Conservation (phyloP, 2,797 vertebrate genomes). For the Lutjanus argentimaculatus region DNA sequence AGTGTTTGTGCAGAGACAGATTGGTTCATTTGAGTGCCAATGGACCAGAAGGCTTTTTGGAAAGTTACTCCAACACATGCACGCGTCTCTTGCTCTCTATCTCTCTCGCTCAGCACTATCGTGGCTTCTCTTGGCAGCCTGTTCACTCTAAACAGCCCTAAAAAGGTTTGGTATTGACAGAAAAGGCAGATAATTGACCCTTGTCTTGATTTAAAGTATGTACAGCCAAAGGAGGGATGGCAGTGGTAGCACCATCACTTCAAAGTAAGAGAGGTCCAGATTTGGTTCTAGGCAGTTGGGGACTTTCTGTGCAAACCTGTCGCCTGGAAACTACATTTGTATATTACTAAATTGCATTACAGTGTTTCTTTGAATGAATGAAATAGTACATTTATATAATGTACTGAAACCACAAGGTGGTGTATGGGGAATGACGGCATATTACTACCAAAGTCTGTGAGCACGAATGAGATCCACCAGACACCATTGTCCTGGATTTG, state of each 20-base stretch:
- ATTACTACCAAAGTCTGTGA: too few species aligned
- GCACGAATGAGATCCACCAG: too few species aligned
- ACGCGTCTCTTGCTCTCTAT: slow-evolving; percentile 11
- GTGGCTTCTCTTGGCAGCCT: slow-evolving; percentile 29
- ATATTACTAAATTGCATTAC: too few species aligned
- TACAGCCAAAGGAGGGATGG: not conserved
- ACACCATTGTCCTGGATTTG: too few species aligned
- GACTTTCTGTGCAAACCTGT: too few species aligned
- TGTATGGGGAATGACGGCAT: too few species aligned
- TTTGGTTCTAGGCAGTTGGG: too few species aligned
- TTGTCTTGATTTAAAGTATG: slow-evolving; percentile 29
- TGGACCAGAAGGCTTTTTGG: slow-evolving; percentile 60
- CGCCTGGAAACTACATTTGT: too few species aligned
- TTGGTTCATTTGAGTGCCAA: slow-evolving; percentile 71
- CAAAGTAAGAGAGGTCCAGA: not conserved
- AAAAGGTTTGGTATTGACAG: slow-evolving; percentile 26
- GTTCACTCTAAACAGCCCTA: slow-evolving; percentile 13
- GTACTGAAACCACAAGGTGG: too few species aligned
- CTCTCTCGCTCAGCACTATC: slow-evolving; percentile 13
- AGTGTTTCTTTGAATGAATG: too few species aligned
- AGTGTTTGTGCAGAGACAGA: slow-evolving; percentile 67
- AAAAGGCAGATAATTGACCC: slow-evolving; percentile 30
- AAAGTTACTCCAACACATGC: slow-evolving; percentile 39
- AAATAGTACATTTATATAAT: too few species aligned
- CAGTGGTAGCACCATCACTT: not conserved